phyloP scores from a whole-genome alignment of 2,888 invertebrate genomes.

The Hydrotaea cyrtoneurina region DNA sequence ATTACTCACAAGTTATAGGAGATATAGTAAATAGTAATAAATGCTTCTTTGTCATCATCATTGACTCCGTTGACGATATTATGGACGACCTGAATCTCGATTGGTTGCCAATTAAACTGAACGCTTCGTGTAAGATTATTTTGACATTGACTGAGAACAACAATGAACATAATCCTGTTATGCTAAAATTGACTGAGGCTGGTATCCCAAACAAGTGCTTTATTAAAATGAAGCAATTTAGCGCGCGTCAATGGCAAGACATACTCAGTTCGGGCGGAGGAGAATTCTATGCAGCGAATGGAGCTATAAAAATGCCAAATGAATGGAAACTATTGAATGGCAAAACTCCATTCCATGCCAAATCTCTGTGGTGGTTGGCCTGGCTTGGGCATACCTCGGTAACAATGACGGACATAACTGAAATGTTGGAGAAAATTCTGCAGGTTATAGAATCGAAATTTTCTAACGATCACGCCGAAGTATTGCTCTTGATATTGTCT shows the following conservation, averaged over 20 bases:
- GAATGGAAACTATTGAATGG: slow-evolving; percentile 77
- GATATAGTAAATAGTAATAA: slow-evolving; percentile 75
- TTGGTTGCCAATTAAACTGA: slow-evolving; percentile 89
- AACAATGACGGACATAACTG: slow-evolving; percentile 82
- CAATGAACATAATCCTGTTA: slow-evolving; percentile 65
- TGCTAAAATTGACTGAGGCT: slow-evolving; percentile 73
- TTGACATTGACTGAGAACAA: slow-evolving; percentile 82
- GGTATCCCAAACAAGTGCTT: slow-evolving; percentile 77
- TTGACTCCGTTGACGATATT: slow-evolving; percentile 89
- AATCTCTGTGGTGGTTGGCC: slow-evolving; percentile 84
- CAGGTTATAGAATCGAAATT: slow-evolving; percentile 86
- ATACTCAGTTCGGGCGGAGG: slow-evolving; percentile 78
- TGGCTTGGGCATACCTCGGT: slow-evolving; percentile 84
- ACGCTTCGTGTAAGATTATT: slow-evolving; percentile 88
- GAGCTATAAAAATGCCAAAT: slow-evolving; percentile 77
- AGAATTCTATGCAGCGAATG: slow-evolving; percentile 79
- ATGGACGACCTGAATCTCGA: slow-evolving; percentile 81
- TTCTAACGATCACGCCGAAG: slow-evolving; percentile 85
- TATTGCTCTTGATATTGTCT: slow-evolving; percentile 87
- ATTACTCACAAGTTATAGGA: slow-evolving; percentile 85
- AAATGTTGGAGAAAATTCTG: slow-evolving; percentile 84
- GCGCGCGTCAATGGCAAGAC: slow-evolving; percentile 79
- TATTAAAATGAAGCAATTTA: slow-evolving; percentile 76
- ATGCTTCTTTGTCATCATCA: slow-evolving; percentile 86
- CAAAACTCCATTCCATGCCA: slow-evolving; percentile 79